These are phyloP conservation scores for Hylia prasina DNA, from an alignment of 2,113 vertebrate species.

Conservation along the genomic window DNA sequence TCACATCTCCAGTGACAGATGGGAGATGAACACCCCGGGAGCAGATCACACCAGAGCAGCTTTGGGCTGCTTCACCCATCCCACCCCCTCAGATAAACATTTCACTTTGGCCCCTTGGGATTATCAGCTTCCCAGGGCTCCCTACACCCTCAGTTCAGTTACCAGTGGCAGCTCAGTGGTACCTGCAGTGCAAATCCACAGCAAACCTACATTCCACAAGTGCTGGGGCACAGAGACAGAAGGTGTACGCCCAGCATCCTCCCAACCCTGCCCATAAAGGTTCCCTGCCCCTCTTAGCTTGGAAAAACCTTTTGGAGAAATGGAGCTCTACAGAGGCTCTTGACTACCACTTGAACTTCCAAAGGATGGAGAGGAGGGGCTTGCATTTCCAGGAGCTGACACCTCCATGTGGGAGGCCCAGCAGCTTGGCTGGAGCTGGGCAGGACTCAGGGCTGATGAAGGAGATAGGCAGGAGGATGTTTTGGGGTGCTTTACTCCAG, in stretches of 20 bases:
- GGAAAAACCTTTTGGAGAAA: not conserved
- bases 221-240: not conserved
- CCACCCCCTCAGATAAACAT: not conserved
- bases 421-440: not conserved
- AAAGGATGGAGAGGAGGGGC: not conserved
- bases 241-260: fast-evolving
- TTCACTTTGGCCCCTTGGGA: not conserved
- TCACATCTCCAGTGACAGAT: constrained; percentile 58
- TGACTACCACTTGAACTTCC: not conserved
- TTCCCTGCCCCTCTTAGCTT: fast-evolving
- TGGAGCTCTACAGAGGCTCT: not conserved
- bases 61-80: not conserved
- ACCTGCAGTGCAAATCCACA: not conserved
- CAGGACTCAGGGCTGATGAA: not conserved
- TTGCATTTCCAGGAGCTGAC: not conserved
- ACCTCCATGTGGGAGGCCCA: not conserved
- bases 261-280: fast-evolving
- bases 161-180: not conserved
- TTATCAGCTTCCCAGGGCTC: fast-evolving
- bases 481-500: not conserved
- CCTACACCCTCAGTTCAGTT: fast-evolving
- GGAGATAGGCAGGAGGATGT: not conserved
- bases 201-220: fast-evolving
- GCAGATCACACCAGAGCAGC: constrained; percentile 13
- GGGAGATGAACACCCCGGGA: constrained; percentile 56